These are phyloP conservation scores for Otolemur crassicaudatus DNA, from an alignment of 2,797 vertebrate genomes.

Conservation along the genomic window DNA sequence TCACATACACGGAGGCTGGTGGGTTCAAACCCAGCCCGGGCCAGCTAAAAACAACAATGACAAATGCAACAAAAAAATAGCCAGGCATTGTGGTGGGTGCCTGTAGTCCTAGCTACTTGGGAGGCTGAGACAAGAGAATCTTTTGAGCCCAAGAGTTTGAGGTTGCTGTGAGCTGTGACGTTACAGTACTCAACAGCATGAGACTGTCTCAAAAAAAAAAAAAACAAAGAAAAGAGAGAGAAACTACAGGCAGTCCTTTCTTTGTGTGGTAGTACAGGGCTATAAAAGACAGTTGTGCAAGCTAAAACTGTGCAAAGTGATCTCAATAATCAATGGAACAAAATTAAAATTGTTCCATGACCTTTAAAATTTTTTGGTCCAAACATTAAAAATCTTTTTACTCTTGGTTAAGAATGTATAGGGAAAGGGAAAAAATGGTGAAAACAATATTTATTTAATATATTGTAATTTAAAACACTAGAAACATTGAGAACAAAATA, in stretches of 20 bases:
- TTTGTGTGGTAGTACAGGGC: neutral
- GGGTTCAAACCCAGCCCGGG: no score
- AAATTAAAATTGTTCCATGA: neutral
- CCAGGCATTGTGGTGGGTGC: no score
- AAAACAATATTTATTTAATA: neutral
- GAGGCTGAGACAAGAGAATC: no score
- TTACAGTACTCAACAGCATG: no score
- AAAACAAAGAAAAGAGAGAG: neutral
- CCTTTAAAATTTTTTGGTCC: slow-evolving; percentile 18
- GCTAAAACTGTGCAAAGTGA: neutral
- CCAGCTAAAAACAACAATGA: no score
- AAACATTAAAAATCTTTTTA: neutral
- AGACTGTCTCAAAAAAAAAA: no score
- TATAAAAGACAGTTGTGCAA: neutral
- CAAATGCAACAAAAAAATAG: no score
- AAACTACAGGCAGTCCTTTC: neutral
- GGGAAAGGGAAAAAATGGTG: neutral
- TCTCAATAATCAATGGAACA: neutral
- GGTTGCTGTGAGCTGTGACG: no score
- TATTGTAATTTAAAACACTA: neutral
- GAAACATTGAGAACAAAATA: neutral
- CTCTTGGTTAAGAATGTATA: neutral
- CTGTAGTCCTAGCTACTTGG: no score
- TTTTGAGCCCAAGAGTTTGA: no score
- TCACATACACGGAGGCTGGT: no score